A percentile compares a stretch with the other conserved stretches of the same genome.
Evolutionary conservation across 2,797 vertebrate genomes (phyloP).

Genomic region (Lateolabrax maculatus): DNA sequence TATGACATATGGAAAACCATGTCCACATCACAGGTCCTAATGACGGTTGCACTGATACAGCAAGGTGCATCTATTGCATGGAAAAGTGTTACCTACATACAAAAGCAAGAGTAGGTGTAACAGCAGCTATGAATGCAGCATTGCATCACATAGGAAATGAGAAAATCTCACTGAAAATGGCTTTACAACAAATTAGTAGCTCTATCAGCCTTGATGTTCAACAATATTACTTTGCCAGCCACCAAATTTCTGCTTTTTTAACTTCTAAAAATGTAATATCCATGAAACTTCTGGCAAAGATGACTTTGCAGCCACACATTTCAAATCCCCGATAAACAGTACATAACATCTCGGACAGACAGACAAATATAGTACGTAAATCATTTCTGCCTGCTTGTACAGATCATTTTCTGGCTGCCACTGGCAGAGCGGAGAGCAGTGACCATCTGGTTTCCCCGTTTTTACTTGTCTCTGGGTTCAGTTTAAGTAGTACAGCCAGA

Average conservation of each 20-base stretch:
- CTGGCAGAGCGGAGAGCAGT: conserved; percentile 55
- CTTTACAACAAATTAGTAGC: neutral
- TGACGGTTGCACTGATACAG: neutral
- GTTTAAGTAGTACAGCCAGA: conserved; percentile 65
- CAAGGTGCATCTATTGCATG: conserved; percentile 5
- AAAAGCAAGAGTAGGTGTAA: neutral
- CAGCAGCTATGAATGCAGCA: neutral
- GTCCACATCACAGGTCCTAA: conserved; percentile 8
- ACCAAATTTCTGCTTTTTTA: conserved; percentile 8
- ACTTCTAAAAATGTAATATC: conserved; percentile 21
- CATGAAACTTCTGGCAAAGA: conserved; percentile 6
- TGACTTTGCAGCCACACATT: neutral
- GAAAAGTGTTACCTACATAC: neutral
- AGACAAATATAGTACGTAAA: conserved; percentile 42
- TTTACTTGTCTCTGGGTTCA: conserved; percentile 70
- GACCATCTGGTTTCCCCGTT: conserved; percentile 75
- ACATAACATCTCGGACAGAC: conserved; percentile 22
- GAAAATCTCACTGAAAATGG: neutral
- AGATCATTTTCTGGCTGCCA: conserved; percentile 62
- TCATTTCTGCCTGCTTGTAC: conserved; percentile 52
- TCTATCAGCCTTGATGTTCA: neutral
- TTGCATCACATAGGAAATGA: neutral
- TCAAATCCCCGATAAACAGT: conserved; percentile 5
- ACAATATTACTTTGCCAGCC: neutral
- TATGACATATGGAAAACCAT: neutral